Base-by-base conservation (phyloP, 2,797 vertebrate species). In the Cheirogaleus major region DNA sequence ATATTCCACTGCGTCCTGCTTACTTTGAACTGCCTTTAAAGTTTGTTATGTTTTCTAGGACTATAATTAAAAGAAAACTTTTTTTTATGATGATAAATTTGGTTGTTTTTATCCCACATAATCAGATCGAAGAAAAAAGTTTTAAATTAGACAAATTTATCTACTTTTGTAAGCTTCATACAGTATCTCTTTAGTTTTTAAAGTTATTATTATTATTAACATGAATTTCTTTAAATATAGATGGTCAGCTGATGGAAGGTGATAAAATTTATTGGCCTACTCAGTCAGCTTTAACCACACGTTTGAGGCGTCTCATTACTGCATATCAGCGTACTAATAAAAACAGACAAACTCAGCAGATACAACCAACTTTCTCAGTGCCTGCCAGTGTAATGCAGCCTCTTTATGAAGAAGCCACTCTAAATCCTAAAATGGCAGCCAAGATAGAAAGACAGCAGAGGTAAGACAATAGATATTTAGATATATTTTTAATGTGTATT, bases 361-460 rank as follows among this genome's bases (percentile, higher is more conserved):
- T 99, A 94, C 99, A 99, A 65, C 99, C 99, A 57, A 5, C 99
- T 45, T 99, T 99, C 98, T 98, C 99, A 35, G 90, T 99, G 48
- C 99, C 99, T 11, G 98, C 99, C 73, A 99, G 97, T 89, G 98
- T 99, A 4, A 98, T 99, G 97, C 99, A 99, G 32, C 98, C 99
- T 84, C 98, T 99, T 0, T 99, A 99, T 91, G 99, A 99, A 57
- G 99, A 99, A 97, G 98, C 99, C 59, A 98, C 99, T 70, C 97
- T 99, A 86, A 99, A 99, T 97, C 99, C 99, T 79, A 99, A 99
- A 98, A 99, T 99, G 98, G 99, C 99, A 86, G 99, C 99, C 81
- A 99, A 99, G 98, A 99, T 99, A 96, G 99, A 99, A 98, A 99
- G 99, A 55, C 99, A 99, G 80, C 99, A 99, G 98, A 99, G 99